Evolutionary conservation across 2,113 vertebrate species (phyloP), one percentile per base, ranked within the genome.

Genomic region (Alethe castanea): DNA sequence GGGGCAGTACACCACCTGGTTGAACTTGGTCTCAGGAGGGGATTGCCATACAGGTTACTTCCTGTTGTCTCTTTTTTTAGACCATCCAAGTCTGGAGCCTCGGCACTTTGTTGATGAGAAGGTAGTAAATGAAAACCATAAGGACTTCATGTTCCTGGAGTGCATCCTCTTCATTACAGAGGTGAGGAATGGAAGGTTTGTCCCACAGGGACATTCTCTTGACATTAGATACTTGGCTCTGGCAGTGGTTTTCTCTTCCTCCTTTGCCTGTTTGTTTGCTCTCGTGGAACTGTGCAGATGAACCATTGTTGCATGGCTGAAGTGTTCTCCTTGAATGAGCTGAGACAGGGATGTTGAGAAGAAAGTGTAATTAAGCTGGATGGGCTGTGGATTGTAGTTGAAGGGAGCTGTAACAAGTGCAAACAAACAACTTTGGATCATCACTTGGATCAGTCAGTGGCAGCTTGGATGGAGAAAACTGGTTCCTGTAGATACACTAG

Each of bases 101-200:
- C 96, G 98, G 45, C 99, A 99, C 97, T 99, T 99, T 61, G 98
- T 99, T 11, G 98, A 99, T 3, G 99, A 99, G 97, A 99, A 98
- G 86, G 98, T 98, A 8, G 99, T 99, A 92, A 99, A 98, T 0
- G 99, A 99, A 78, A 97, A 99, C 92, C 98, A 99, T 90, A 98
- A 98, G 59, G 99, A 99, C 95, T 99, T 98, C 98, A 99, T 99
- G 98, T 99, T 99, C 88, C 97, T 99, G 96, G 99, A 99, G 74
- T 99, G 99, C 80, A 98, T 99, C 98, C 98, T 98, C 94, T 99
- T 99, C 92, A 99, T 98, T 91, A 98, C 98, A 6, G 97, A 98
- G 98, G 98, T 98, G 95, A 98, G 98, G 28, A 42, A 22, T 16
- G 20, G 23, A 19, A 71, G n/a, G 23, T 31, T 84, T 74, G 40